A percentile compares a stretch with the other conserved stretches of the same genome.
Conservation (phyloP, 2,888 invertebrate genomes). For the Drosophila meridionalis region DNA sequence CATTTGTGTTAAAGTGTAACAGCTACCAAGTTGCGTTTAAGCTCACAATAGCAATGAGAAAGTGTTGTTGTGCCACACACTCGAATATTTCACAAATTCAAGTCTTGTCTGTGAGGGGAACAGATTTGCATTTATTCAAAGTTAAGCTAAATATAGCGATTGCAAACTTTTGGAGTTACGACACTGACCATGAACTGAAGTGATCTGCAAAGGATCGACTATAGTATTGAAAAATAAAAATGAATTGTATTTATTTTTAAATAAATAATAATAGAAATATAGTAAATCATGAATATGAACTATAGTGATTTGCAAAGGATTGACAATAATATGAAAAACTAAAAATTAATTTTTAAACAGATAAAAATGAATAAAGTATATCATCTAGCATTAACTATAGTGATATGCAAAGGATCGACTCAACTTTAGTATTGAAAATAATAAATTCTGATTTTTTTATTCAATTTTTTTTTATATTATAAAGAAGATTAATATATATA, state of each 20-base stretch:
- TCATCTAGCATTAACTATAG: no score
- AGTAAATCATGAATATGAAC: no score
- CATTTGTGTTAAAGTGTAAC: constrained; percentile 36
- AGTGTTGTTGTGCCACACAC: constrained; percentile 38
- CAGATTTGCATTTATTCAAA: constrained; percentile 35
- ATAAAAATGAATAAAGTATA: no score
- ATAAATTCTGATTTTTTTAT: no score
- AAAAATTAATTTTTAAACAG: no score
- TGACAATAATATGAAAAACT: no score
- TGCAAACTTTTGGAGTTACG: not conserved
- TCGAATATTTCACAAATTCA: constrained; percentile 38
- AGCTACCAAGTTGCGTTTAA: constrained; percentile 32
- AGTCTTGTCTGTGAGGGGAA: not conserved
- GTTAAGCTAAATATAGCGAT: constrained; percentile 3
- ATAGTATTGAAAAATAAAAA: not conserved
- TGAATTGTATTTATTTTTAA: not conserved
- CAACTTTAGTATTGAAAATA: no score
- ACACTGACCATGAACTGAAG: constrained; percentile 1
- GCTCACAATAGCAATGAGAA: constrained; percentile 42
- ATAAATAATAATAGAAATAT: no score
- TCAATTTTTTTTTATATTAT: no score
- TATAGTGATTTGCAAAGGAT: no score
- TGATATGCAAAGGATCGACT: no score
- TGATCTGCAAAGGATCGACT: not conserved
- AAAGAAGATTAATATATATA: no score